Evolutionary conservation across 64 coral and sea anemone species (phyloP).

Genomic region (Anthopleura sola): DNA sequence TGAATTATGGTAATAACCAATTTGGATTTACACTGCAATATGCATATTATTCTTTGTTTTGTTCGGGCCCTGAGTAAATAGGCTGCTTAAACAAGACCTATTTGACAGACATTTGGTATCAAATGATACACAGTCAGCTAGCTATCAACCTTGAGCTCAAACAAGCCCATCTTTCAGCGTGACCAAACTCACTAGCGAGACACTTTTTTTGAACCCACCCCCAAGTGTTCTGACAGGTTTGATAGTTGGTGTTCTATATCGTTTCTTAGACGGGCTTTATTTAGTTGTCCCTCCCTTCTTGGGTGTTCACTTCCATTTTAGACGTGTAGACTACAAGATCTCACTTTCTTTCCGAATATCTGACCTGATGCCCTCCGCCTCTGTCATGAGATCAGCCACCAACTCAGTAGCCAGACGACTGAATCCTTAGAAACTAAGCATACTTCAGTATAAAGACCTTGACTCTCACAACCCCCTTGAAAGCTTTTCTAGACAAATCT

Average conservation of each 20-base stretch:
- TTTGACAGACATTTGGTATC: constrained; percentile 45
- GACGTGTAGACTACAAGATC: constrained; percentile 1
- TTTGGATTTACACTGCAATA: constrained; percentile 45
- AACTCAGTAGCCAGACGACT: not conserved
- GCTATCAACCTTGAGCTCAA: not conserved
- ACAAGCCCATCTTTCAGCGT: not conserved
- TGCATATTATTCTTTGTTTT: constrained; percentile 63
- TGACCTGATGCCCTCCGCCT: not conserved
- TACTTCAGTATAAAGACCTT: not conserved
- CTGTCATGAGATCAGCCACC: not conserved
- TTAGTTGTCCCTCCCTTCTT: not conserved
- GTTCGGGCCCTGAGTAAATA: constrained; percentile 59
- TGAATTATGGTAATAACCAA: constrained; percentile 38
- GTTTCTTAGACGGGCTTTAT: not conserved
- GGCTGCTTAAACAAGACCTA: constrained; percentile 42
- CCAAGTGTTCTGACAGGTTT: not conserved
- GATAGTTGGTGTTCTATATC: not conserved
- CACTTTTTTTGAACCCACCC: not conserved
- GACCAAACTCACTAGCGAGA: not conserved
- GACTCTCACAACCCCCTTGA: not conserved
- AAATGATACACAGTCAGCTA: constrained; percentile 9
- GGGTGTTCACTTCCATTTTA: not conserved
- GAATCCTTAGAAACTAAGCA: not conserved
- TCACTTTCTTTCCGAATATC: not conserved
- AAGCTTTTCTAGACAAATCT: not conserved